Percentiles rank a stretch among this genome's conserved stretches.
phyloP scores from a whole-genome alignment of 1,140 invertebrate genomes.

The Drosophila paulistorum region DNA sequence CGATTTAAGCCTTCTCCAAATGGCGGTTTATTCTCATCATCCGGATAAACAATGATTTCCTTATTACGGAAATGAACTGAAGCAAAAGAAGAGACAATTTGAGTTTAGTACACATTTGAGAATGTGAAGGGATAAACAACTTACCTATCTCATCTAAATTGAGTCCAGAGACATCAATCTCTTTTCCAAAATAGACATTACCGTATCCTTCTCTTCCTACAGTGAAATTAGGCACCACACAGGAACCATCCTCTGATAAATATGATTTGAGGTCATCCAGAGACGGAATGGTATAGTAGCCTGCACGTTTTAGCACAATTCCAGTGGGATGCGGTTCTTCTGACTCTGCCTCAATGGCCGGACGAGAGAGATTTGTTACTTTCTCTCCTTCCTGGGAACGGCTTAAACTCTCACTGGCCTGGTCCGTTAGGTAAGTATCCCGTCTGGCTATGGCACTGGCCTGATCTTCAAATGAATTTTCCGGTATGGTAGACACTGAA shows the following conservation, averaged over 20 bases:
- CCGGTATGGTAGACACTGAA: constrained; percentile 68
- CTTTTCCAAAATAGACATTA: constrained; percentile 94
- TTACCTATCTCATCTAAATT: constrained; percentile 93
- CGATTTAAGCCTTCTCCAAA: constrained; percentile 95
- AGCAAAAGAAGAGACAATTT: constrained; percentile 12
- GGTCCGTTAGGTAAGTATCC: constrained; percentile 59
- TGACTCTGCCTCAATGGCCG: constrained; percentile 64
- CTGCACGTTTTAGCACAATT: constrained; percentile 87
- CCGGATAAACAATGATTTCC: constrained; percentile 89
- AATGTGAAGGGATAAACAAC: not conserved
- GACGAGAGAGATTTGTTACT: constrained; percentile 31
- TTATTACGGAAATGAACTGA: constrained; percentile 89
- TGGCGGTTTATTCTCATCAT: constrained; percentile 88
- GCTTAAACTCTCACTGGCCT: constrained; percentile 58
- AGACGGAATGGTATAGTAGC: constrained; percentile 94
- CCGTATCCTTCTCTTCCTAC: constrained; percentile 96
- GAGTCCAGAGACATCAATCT: constrained; percentile 93
- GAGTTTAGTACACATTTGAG: not conserved
- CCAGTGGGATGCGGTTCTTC: constrained; percentile 85
- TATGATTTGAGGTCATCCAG: constrained; percentile 89
- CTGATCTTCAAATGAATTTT: constrained; percentile 76
- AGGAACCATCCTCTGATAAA: constrained; percentile 89
- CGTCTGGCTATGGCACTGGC: constrained; percentile 46
- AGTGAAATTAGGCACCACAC: constrained; percentile 95
- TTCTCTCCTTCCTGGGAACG: constrained; percentile 52